phyloP scores from a whole-genome alignment of 2,113 vertebrate species.

The Hemichromis elongatus region DNA sequence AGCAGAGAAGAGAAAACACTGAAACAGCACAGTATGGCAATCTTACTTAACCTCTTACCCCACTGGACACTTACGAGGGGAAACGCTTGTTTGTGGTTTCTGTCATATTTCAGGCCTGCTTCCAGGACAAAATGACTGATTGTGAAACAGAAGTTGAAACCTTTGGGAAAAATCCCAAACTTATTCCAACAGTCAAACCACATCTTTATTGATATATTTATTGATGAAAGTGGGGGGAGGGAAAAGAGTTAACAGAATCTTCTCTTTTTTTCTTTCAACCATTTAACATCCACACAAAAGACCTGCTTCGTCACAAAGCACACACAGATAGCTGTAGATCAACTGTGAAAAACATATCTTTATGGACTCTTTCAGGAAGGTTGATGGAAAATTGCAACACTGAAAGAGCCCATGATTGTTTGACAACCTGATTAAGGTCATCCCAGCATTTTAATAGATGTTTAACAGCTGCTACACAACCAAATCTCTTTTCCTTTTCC shows the following conservation, averaged over 20 bases:
- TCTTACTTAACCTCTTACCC: background rate
- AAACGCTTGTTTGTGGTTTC: background rate
- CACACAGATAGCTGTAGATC: background rate
- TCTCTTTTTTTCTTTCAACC: background rate
- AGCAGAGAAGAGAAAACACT: background rate
- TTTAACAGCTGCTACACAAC: background rate
- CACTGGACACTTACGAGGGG: background rate
- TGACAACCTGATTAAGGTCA: background rate
- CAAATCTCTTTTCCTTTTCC: background rate
- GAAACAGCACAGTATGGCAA: background rate
- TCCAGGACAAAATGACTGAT: background rate
- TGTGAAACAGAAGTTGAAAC: background rate
- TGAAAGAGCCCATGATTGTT: background rate
- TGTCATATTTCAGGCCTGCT: background rate
- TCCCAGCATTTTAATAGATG: background rate
- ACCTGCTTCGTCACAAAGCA: background rate
- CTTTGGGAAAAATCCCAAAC: background rate
- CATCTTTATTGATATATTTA: background rate
- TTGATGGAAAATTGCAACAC: background rate
- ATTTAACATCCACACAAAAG: background rate
- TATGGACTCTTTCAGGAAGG: background rate
- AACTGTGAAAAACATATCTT: background rate
- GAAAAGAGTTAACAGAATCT: fast-evolving
- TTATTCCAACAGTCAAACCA: background rate
- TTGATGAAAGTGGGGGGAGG: no score